Percentiles rank a stretch among this genome's conserved stretches.
Evolutionary conservation across 2,888 invertebrate genomes (phyloP).

Genomic region (Dicycla oo): DNA sequence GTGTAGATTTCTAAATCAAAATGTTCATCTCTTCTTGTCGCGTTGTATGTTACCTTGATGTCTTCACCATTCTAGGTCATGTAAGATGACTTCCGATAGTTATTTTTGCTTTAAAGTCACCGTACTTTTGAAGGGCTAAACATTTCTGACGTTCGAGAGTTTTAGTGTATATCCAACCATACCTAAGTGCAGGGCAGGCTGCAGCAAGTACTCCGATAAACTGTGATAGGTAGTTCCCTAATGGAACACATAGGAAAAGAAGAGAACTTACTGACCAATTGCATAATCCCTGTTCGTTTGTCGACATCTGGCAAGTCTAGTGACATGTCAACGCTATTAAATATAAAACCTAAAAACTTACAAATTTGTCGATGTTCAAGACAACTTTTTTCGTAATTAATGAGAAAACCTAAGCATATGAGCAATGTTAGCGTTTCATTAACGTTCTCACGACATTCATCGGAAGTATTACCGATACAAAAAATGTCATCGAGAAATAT

Average conservation of each 20-base stretch:
- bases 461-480: too few relatives aligned
- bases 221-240: neutral
- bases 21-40: neutral
- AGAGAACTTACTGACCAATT: neutral
- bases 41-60: neutral
- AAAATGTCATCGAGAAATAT: too few relatives aligned
- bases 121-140: neutral
- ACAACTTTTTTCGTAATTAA: too few relatives aligned
- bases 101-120: neutral
- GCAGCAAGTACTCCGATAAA: neutral
- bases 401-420: too few relatives aligned
- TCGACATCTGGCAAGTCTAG: too few relatives aligned
- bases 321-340: too few relatives aligned
- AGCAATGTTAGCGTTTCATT: too few relatives aligned
- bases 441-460: too few relatives aligned
- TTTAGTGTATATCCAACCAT: neutral
- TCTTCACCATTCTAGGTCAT: neutral
- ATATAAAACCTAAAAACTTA: too few relatives aligned
- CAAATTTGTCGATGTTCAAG: too few relatives aligned
- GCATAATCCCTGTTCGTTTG: constrained; percentile 5
- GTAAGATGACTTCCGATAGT: neutral
- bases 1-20: too few relatives aligned
- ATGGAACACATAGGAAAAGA: neutral
- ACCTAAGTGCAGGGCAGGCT: neutral
- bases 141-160: neutral